Percentiles rank a stretch among this genome's conserved stretches.
Conservation (phyloP, 2,888 invertebrate species). For the Amblyjoppa proteus region DNA sequence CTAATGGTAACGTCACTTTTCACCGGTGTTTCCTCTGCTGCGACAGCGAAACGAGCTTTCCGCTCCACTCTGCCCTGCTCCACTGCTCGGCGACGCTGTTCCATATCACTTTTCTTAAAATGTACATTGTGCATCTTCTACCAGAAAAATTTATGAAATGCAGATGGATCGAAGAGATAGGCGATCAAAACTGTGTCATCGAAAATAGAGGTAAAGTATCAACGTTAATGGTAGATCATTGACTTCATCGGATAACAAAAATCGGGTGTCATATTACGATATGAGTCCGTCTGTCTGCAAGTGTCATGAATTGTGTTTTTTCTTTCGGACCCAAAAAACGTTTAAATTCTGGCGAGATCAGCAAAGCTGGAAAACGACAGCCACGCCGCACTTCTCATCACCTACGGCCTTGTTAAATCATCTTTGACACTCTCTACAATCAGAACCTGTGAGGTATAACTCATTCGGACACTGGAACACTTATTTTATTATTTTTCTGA, state of each 20-base stretch:
- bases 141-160: neutral
- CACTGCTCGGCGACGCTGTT: neutral
- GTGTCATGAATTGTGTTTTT: neutral
- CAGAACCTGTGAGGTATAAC: neutral
- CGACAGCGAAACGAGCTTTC: slow-evolving; percentile 37
- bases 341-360: neutral
- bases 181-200: neutral
- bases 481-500: neutral
- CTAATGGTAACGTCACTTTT: slow-evolving; percentile 49
- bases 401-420: neutral
- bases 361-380: neutral
- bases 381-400: too few species aligned
- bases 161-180: neutral
- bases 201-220: neutral
- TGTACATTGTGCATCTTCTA: neutral
- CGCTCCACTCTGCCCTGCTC: slow-evolving; percentile 11
- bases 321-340: neutral
- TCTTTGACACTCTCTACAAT: neutral
- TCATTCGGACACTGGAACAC: neutral
- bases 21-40: slow-evolving; percentile 3
- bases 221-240: neutral
- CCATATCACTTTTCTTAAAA: slow-evolving; percentile 13
- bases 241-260: neutral
- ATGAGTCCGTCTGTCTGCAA: neutral
- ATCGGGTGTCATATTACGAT: too few species aligned